phyloP scores from a whole-genome alignment of 1,140 invertebrate species.

The Coptotermes formosanus region DNA sequence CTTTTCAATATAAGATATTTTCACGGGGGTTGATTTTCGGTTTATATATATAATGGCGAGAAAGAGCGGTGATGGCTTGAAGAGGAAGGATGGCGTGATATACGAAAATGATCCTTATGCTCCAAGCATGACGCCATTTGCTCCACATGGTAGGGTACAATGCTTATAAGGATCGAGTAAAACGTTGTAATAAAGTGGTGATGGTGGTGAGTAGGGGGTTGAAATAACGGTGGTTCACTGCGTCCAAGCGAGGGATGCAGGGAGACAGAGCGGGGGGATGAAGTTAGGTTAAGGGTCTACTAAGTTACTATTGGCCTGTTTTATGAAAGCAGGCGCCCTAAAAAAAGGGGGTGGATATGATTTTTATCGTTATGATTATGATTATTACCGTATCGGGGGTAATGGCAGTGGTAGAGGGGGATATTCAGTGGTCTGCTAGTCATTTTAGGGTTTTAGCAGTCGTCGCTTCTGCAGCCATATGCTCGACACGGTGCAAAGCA shows the following conservation, averaged over 20 bases:
- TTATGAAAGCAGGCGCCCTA: slow-evolving; percentile 9
- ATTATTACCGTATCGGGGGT: slow-evolving; percentile 20
- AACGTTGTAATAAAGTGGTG: background rate
- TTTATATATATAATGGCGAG: slow-evolving; percentile 1
- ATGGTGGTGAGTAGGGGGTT: background rate
- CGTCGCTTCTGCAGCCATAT: background rate
- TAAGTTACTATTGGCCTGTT: slow-evolving; percentile 34
- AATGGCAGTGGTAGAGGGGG: background rate
- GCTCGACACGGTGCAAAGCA: background rate
- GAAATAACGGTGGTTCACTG: background rate
- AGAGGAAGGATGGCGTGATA: background rate
- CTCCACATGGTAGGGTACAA: background rate
- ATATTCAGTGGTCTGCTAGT: background rate
- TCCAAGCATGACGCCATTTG: background rate
- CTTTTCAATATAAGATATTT: slow-evolving; percentile 25
- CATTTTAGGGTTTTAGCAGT: background rate
- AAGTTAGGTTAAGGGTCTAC: slow-evolving; percentile 29
- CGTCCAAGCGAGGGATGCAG: background rate
- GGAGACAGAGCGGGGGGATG: background rate
- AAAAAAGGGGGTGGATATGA: slow-evolving; percentile 26
- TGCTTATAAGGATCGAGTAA: background rate
- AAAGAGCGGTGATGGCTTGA: background rate
- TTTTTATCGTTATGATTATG: slow-evolving; percentile 30
- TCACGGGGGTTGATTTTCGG: background rate
- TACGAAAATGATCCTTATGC: slow-evolving; percentile 29